Base-by-base conservation (phyloP, 1,140 invertebrate genomes). In the Leguminivora glycinivorella region DNA sequence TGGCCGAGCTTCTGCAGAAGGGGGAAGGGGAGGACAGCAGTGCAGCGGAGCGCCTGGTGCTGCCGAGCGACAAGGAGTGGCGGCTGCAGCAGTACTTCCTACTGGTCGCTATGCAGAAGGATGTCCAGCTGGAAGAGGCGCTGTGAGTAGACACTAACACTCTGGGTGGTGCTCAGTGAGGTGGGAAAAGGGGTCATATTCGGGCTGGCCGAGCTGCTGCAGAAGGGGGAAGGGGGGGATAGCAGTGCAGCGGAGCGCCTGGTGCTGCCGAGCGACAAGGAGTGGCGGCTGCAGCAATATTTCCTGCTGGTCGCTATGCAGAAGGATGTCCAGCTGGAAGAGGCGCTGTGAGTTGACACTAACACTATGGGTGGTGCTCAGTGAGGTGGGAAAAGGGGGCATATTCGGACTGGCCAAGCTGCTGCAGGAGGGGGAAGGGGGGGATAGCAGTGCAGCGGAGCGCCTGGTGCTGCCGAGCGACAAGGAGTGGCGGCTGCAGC, bases 41-140 rank as follows among this genome's bases (percentile, higher is more conserved):
- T 67, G 88, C 92, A 47, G 85, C 88, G 17, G 92, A 92, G 67
- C 85, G 76, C 9, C 75, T 91, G 4, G 81, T 92, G 0, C 85
- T 96, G 24, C 95, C 95, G 14, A 96, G 95, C 77, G 95, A 96
- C 75, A 93, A 93, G 74, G 93, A 94, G 14, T 96, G 95, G 94
- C 92, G 95, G 69, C 93, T 95, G 12, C 93, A 94, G 73, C 94
- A 95, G 80, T 96, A 96, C 79, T 96, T 95, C 77, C 92, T 93
- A 69, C 88, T 96, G n/a, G 93, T 96, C 2, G 94, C 95, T 58
- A 92, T 95, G 69, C 95, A 96, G 84, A 92, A 94, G 70, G 72
- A 69, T 22, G 75, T 89, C 70, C 81, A 85, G 60, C 47, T 26
- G 26, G 69, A 84, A 24, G 77, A 83, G 82, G 84, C 87, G 80